Base-by-base conservation (phyloP, 1,140 invertebrate genomes). In the Heliconius hermathena region DNA sequence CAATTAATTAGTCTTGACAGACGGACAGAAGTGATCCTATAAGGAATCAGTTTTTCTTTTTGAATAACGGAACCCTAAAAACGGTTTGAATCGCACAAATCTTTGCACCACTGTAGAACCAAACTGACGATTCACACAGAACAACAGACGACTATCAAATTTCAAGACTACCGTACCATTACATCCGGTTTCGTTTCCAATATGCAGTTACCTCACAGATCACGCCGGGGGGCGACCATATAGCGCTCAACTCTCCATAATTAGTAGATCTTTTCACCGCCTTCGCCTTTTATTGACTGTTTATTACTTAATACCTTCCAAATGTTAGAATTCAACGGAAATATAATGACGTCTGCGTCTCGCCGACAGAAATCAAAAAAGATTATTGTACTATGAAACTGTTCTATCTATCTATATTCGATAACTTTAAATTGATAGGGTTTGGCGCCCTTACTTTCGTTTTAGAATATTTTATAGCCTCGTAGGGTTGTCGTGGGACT, bases 261-360 rank as follows among this genome's bases (percentile, higher is more conserved):
- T 92, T 92, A 91, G 81, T 73, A 77, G 79, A 73, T 75, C 54
- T 76, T 78, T 75, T 71, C 60, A 74, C 71, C 81, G 81, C 79
- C 83, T 75, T 79, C 66, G 79, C 83, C 83, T 77, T 90, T 90
- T 92, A 91, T 89, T 84, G 85, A 77, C 89, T 92, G 88, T 92
- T 92, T 92, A 92, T 92, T 87, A 82, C 90, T 92, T 92, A 90
- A 92, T 92, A 91, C 86, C 77, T 71, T 74, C 36, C 38, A 77
- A 75, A 83, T 79, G 74, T 74, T 84, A 82, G 80, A 80, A 84
- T 85, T 83, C 76, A 74, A 73, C 54, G 74, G 76, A 78, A 79
- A 79, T 77, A 78, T 80, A 79, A 81, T 82, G 77, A 78, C 66
- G 66, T 46, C 36, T n/a, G 18, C 72, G 80, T 74, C 54, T 60